Evolutionary conservation across 2,113 vertebrate genomes (phyloP), one percentile per base, ranked within the genome.

Genomic region (Siniperca knerii): DNA sequence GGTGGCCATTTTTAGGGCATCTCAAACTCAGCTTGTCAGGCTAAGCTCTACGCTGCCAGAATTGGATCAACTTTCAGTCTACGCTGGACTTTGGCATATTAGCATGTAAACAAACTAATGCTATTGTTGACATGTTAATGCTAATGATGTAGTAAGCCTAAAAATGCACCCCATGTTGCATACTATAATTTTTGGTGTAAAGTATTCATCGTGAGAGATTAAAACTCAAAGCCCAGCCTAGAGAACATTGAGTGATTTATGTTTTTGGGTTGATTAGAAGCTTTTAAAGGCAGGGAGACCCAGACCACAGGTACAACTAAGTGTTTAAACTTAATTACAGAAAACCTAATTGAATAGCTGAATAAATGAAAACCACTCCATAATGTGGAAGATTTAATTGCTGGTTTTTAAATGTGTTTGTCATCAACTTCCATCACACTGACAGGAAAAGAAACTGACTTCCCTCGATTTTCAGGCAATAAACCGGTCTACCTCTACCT

Each of bases 271-370:
- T 0, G 7, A 11, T 37, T 50, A 21, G 61, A 44, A 44, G 46
- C 46, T 62, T 52, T 55, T 16, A 48, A 65, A 71, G 4, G 13
- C 25, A 37, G 7, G 0, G 7, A 1, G 75, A 78, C 35, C 13
- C 2, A 48, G 11, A 62, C 70, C 57, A 29, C 37, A 55, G 10
- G 2, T 70, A 42, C 71, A 78, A 71, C 75, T 70, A 75, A 44
- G 10, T 10, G 21, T 66, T 87, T 54, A 66, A 20, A 83, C 66
- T n/a, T 66, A 54, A 87, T 76, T 80, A 60, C 15, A 87, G 65
- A 29, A 40, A 54, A 64, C 6, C 6, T 52, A 65, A 79, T 55
- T 75, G 29, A 61, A 61, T 11, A 37, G 79, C 71, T 66, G 16
- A 74, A 37, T 33, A n/a, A 74, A 70, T 57, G 6, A 42, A 77